These are phyloP conservation scores for Halictus rubicundus DNA, from an alignment of 1,140 invertebrate genomes.

Conservation along the genomic window DNA sequence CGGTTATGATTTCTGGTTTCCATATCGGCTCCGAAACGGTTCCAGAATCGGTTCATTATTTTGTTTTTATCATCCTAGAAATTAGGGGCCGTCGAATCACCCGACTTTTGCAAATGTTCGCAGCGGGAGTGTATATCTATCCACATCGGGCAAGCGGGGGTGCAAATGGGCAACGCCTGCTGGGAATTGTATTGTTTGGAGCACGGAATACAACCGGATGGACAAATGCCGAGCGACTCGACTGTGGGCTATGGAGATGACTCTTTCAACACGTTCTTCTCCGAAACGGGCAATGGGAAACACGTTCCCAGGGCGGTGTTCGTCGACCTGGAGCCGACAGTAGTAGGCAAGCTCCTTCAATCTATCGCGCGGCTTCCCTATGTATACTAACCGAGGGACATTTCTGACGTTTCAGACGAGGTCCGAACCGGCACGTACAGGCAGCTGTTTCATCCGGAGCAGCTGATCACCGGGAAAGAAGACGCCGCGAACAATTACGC, in stretches of 20 bases:
- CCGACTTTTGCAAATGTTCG: conserved; percentile 38
- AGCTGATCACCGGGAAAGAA: conserved; percentile 86
- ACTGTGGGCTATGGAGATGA: conserved; percentile 80
- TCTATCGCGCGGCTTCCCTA: not conserved
- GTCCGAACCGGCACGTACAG: conserved; percentile 85
- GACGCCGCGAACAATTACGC: conserved; percentile 80
- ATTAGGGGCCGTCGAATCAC: not conserved
- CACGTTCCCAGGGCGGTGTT: conserved; percentile 84
- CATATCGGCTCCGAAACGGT: too few species aligned
- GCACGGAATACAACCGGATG: conserved; percentile 86
- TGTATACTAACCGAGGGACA: too few species aligned
- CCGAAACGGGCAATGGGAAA: conserved; percentile 82
- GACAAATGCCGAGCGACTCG: conserved; percentile 77
- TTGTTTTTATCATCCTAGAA: too few species aligned
- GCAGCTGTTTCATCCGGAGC: conserved; percentile 85
- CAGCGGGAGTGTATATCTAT: conserved; percentile 84
- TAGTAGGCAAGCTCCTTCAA: conserved; percentile 75
- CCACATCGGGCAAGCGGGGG: conserved; percentile 87
- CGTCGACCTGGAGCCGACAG: conserved; percentile 85
- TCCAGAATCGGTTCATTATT: too few species aligned
- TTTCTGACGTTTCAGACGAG: conserved; percentile 78
- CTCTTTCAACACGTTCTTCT: conserved; percentile 85
- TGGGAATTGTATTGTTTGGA: conserved; percentile 87
- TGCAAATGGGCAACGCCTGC: conserved; percentile 86
- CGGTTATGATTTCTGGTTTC: too few species aligned